Percentiles rank a stretch among this genome's conserved stretches.
Conservation (phyloP, 2,888 invertebrate species). For the Sthenelais limicola region DNA sequence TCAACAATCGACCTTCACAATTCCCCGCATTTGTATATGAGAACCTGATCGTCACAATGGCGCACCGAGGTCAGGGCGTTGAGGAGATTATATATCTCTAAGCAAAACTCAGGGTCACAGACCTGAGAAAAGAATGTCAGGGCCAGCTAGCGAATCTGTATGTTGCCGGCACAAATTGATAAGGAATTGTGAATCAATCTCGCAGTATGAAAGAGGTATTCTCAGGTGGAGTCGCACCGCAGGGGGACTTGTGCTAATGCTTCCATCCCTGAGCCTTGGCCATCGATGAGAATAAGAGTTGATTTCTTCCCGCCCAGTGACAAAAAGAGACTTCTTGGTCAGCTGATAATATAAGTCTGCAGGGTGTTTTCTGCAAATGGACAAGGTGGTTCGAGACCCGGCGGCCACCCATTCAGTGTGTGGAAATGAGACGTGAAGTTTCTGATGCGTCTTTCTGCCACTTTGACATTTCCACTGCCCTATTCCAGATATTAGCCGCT, state of each 20-base stretch:
- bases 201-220: too few relatives aligned
- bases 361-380: conserved; percentile 22
- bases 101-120: too few relatives aligned
- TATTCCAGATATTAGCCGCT: conserved; percentile 24
- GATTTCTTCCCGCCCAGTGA: background rate
- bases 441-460: conserved; percentile 28
- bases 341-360: background rate
- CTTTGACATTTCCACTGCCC: conserved; percentile 23
- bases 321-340: background rate
- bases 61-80: too few relatives aligned
- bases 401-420: conserved; percentile 21
- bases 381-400: conserved; percentile 23
- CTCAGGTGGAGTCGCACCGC: too few relatives aligned
- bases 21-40: too few relatives aligned
- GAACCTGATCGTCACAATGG: too few relatives aligned
- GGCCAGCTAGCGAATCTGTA: too few relatives aligned
- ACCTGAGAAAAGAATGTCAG: too few relatives aligned
- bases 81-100: too few relatives aligned
- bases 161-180: conserved; percentile 29
- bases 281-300: too few relatives aligned
- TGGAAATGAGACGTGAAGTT: conserved; percentile 33
- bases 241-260: too few relatives aligned
- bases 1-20: conserved; percentile 33
- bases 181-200: conserved; percentile 23
- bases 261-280: too few relatives aligned